Evolutionary conservation across 2,888 invertebrate species (phyloP).

Genomic region (Caenorhabditis imperialis): DNA sequence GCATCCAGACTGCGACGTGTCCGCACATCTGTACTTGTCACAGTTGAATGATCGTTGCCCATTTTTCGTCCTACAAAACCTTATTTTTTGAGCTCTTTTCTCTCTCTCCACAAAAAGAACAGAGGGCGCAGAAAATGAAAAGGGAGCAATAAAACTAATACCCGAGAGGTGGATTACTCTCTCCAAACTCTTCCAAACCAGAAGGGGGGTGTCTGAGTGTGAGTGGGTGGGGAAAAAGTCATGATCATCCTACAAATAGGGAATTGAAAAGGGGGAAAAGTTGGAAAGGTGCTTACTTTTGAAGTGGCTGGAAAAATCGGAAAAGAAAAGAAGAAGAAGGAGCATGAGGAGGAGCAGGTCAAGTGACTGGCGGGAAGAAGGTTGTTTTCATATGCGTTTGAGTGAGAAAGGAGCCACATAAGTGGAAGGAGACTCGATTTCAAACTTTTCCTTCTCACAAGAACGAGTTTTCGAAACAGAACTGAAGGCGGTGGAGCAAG

Average conservation of each 20-base stretch:
- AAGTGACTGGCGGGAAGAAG: constrained; percentile 40
- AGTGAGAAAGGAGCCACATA: constrained; percentile 14
- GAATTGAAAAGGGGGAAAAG: no score
- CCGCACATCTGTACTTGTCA: constrained; percentile 35
- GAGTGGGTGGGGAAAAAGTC: constrained; percentile 10
- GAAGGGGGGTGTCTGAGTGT: constrained; percentile 19
- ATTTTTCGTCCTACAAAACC: constrained; percentile 16
- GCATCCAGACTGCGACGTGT: constrained; percentile 49
- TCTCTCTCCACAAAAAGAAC: constrained; percentile 22
- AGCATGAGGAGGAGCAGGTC: constrained; percentile 44
- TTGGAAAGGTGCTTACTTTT: no score
- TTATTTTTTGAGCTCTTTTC: no score
- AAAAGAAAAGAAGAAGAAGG: constrained; percentile 11
- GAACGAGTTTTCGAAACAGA: constrained; percentile 11
- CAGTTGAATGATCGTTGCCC: constrained; percentile 55
- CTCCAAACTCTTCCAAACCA: no score
- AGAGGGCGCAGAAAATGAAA: constrained; percentile 18
- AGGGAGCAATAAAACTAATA: constrained; percentile 32
- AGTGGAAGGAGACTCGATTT: constrained; percentile 38
- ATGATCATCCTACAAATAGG: no score
- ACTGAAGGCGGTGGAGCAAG: not conserved
- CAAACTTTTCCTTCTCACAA: constrained; percentile 14
- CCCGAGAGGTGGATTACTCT: constrained; percentile 26
- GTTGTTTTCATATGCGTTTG: constrained; percentile 37
- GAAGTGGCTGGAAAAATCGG: constrained; percentile 6